Percentiles rank a stretch among this genome's conserved stretches.
phyloP scores from a whole-genome alignment of 2,888 invertebrate genomes.

The Mactromeris polynyma region DNA sequence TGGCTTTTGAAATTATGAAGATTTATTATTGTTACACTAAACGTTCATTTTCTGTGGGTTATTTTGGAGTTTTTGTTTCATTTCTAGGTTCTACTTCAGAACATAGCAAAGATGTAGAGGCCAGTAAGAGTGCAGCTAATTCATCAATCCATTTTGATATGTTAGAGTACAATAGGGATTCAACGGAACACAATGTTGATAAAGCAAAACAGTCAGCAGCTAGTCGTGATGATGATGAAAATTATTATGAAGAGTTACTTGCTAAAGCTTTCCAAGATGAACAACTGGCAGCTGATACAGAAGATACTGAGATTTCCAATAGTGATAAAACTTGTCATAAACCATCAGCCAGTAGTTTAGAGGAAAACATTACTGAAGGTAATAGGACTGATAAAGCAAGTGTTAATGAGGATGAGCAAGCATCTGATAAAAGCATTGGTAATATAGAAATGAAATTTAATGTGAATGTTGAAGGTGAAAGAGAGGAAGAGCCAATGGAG shows the following conservation, averaged over 20 bases:
- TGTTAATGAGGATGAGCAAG: background rate
- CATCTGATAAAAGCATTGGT: background rate
- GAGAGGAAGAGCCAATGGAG: constrained; percentile 19
- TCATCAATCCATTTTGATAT: constrained; percentile 23
- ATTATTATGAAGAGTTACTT: constrained; percentile 45
- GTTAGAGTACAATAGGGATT: background rate
- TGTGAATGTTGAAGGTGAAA: background rate
- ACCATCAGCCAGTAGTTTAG: background rate
- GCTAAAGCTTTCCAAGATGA: constrained; percentile 33
- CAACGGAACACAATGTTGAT: constrained; percentile 11
- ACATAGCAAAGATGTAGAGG: background rate
- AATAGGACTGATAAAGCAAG: background rate
- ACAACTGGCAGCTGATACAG: background rate
- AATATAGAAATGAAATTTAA: background rate
- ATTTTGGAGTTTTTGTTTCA: background rate
- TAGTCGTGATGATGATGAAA: constrained; percentile 22
- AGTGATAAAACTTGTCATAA: background rate
- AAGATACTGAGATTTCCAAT: background rate
- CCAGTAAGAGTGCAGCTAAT: constrained; percentile 7
- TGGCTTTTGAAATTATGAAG: too few species aligned
- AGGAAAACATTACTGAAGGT: background rate
- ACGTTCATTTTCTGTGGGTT: background rate
- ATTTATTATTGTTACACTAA: too few species aligned
- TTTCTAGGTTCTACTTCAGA: background rate
- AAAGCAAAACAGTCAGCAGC: background rate